Base-by-base conservation (phyloP, 2,113 vertebrate species). In the Oxyura jamaicensis region DNA sequence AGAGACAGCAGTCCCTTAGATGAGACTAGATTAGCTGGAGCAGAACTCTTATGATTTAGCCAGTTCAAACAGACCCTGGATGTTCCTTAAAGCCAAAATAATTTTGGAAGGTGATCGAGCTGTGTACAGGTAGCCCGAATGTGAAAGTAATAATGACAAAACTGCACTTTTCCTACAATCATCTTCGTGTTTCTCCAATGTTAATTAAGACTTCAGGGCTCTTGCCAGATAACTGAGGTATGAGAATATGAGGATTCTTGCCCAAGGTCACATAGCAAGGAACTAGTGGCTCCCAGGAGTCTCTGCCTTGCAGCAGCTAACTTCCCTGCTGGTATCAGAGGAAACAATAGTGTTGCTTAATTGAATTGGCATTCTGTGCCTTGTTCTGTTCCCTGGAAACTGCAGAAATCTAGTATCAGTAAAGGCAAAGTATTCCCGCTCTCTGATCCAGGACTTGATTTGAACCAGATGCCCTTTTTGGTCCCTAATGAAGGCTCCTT, bases 401-500 rank as follows among this genome's bases (percentile, higher is more conserved):
- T 50, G 52, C n/a, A 87, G 63, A 86, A 72, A 12, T 88, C 82
- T 83, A 65, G 18, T 85, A 91, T 67, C 62, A 82, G 86, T 66
- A 93, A 91, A 93, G 22, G 56, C 28, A 91, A 94, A 92, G 75
- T 88, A 88, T 48, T 92, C 44, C 71, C 79, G 22, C 31, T 88
- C 10, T 92, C 69, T 55, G 44, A 87, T 91, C 66, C 74, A 94
- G 50, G 50, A 66, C 85, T 86, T 96, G 74, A 93, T 96, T 95
- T 96, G 88, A 94, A 96, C 80, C 95, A 94, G 86, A 76, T 92
- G 73, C 56, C 88, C 83, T 80, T 91, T 46, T 46, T 69, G 22
- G 83, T 95, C 81, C 71, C 53, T 76, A 62, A 69, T 53, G 77
- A 92, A 69, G 28, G 35, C 31, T 95, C 48, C 48, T 82, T 94